These are phyloP conservation scores for Cerastoderma edule DNA, from an alignment of 2,888 invertebrate genomes.

Conservation along the genomic window DNA sequence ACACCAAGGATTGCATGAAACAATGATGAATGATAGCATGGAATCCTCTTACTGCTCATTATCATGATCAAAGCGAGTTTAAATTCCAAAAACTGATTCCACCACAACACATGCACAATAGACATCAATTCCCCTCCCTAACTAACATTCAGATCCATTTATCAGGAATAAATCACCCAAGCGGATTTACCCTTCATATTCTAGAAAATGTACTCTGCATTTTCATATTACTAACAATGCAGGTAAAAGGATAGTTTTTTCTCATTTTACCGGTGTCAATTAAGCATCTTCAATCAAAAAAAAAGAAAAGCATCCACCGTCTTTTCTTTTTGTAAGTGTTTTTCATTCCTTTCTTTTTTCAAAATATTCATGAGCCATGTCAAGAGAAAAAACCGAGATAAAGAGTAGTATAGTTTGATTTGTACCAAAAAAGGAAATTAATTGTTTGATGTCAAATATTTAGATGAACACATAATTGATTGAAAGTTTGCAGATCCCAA, in stretches of 20 bases:
- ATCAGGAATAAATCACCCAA: too few species aligned
- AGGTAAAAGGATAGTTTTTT: background rate
- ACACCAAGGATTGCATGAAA: background rate
- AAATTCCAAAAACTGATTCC: slow-evolving; percentile 3
- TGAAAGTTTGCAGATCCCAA: too few species aligned
- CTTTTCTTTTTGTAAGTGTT: too few species aligned
- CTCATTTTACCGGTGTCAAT: too few species aligned
- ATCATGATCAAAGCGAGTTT: slow-evolving; percentile 14
- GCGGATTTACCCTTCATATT: too few species aligned
- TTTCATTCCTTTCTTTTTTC: too few species aligned
- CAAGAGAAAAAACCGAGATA: too few species aligned
- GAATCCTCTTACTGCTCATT: background rate
- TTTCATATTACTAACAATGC: too few species aligned
- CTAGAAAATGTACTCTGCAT: too few species aligned
- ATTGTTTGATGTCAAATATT: slow-evolving; percentile 14
- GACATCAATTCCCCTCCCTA: background rate
- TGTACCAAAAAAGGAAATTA: slow-evolving; percentile 5
- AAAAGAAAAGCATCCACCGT: too few species aligned
- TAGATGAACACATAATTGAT: background rate
- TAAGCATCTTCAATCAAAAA: too few species aligned
- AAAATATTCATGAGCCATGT: too few species aligned
- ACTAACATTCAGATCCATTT: background rate
- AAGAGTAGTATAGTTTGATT: background rate
- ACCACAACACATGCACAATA: slow-evolving; percentile 17
- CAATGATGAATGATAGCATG: slow-evolving; percentile 1